phyloP scores from a whole-genome alignment of 2,113 vertebrate species.

The Nanorana parkeri region DNA sequence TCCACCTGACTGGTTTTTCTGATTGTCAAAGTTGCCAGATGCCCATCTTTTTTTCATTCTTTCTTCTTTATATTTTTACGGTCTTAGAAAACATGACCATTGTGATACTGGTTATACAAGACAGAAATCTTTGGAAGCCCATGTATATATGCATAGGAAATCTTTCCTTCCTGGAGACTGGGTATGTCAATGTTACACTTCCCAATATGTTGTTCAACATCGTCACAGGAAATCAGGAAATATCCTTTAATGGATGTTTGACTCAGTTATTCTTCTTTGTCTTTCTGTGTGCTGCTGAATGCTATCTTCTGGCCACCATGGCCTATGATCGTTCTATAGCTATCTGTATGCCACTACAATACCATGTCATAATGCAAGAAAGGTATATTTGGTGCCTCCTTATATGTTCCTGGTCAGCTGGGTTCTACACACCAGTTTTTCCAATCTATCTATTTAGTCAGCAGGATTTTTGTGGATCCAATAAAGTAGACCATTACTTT shows the following conservation, averaged over 20 bases:
- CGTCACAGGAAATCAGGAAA: slow-evolving; percentile 60
- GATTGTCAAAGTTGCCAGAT: slow-evolving; percentile 1
- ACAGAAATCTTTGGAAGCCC: slow-evolving; percentile 3
- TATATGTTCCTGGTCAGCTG: slow-evolving; percentile 39
- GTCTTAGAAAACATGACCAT: slow-evolving; percentile 6
- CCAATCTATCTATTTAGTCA: slow-evolving; percentile 29
- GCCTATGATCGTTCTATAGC: slow-evolving; percentile 63
- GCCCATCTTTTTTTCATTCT: neutral
- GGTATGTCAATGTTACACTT: slow-evolving; percentile 41
- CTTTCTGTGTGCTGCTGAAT: slow-evolving; percentile 64
- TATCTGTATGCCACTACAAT: slow-evolving; percentile 57
- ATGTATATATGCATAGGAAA: slow-evolving; percentile 45
- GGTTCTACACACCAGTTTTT: slow-evolving; percentile 25
- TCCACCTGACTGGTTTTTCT: slow-evolving; percentile 30
- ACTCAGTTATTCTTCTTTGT: slow-evolving; percentile 65
- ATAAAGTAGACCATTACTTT: slow-evolving; percentile 34
- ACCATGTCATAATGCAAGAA: slow-evolving; percentile 44
- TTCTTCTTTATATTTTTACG: neutral
- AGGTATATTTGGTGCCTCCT: neutral
- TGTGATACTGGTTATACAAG: slow-evolving; percentile 2
- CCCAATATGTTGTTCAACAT: slow-evolving; percentile 52
- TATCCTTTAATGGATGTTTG: slow-evolving; percentile 61
- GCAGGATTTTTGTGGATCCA: slow-evolving; percentile 48
- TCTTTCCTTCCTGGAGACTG: slow-evolving; percentile 43
- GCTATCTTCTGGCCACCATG: slow-evolving; percentile 65